These are phyloP conservation scores for Drosophila insularis DNA, from an alignment of 1,140 invertebrate species.

Conservation along the genomic window DNA sequence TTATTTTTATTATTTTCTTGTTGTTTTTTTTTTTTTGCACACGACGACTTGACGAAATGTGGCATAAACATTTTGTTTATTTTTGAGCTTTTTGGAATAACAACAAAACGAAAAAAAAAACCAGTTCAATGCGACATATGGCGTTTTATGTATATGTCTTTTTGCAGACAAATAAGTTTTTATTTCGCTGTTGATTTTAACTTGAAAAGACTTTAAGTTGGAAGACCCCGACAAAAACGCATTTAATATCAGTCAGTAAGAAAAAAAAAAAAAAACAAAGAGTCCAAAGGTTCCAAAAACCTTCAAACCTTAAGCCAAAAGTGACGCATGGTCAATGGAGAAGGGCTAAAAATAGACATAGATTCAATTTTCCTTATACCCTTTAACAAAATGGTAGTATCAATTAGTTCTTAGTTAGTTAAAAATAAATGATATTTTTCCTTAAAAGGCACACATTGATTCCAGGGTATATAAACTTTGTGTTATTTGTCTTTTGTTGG, in stretches of 20 bases:
- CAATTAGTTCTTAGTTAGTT: too few species aligned
- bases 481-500: too few species aligned
- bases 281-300: constrained; percentile 11
- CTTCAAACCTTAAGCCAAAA: constrained; percentile 8
- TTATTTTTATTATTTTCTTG: constrained; percentile 3
- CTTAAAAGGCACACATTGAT: too few species aligned
- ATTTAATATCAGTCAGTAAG: constrained; percentile 2
- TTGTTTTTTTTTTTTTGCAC: background rate
- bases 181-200: constrained; percentile 2
- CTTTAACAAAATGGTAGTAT: background rate
- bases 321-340: background rate
- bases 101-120: background rate
- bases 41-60: constrained; percentile 21
- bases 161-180: constrained; percentile 15
- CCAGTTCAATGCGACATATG: constrained; percentile 22
- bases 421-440: too few species aligned
- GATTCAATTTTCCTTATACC: background rate
- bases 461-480: background rate
- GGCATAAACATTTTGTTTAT: constrained; percentile 18
- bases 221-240: background rate
- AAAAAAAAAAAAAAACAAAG: background rate
- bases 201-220: constrained; percentile 12
- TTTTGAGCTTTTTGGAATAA: constrained; percentile 6
- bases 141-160: constrained; percentile 8
- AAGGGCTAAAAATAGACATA: constrained; percentile 1